These are phyloP conservation scores for Diadegma fenestrale DNA, from an alignment of 2,888 invertebrate species.

Conservation along the genomic window DNA sequence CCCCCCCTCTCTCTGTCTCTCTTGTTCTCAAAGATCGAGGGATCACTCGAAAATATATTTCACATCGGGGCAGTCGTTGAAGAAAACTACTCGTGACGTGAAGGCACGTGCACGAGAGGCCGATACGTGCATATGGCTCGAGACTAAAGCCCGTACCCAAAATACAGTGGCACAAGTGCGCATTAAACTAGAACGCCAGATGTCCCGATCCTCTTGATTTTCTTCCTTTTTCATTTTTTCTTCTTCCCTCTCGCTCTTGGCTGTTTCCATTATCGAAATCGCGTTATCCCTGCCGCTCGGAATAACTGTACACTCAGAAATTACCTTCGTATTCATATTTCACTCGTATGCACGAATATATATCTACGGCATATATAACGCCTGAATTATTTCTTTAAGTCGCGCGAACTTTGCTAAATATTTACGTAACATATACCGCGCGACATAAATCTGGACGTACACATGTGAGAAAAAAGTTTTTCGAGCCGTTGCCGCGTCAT, in stretches of 20 bases:
- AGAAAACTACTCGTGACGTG: slow-evolving; percentile 53
- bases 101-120: slow-evolving; percentile 52
- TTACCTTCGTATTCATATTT: slow-evolving; percentile 49
- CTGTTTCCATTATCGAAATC: slow-evolving; percentile 20
- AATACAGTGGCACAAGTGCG: slow-evolving; percentile 73
- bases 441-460: background rate
- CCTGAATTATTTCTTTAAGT: background rate
- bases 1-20: background rate
- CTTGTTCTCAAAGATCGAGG: slow-evolving; percentile 11
- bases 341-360: slow-evolving; percentile 14
- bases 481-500: no score
- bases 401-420: background rate
- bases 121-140: slow-evolving; percentile 25
- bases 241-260: background rate
- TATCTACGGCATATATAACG: slow-evolving; percentile 4
- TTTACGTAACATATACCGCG: slow-evolving; percentile 7
- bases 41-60: slow-evolving; percentile 35
- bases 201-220: slow-evolving; percentile 65
- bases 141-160: slow-evolving; percentile 59
- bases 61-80: slow-evolving; percentile 49
- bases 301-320: slow-evolving; percentile 41
- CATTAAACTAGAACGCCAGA: slow-evolving; percentile 73
- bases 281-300: slow-evolving; percentile 20
- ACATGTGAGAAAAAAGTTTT: background rate
- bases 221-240: slow-evolving; percentile 16